Evolutionary conservation across 92 coral and sea anemone genomes (phyloP), one percentile per base, ranked within the genome.

Genomic region (Parazoanthus darwini): DNA sequence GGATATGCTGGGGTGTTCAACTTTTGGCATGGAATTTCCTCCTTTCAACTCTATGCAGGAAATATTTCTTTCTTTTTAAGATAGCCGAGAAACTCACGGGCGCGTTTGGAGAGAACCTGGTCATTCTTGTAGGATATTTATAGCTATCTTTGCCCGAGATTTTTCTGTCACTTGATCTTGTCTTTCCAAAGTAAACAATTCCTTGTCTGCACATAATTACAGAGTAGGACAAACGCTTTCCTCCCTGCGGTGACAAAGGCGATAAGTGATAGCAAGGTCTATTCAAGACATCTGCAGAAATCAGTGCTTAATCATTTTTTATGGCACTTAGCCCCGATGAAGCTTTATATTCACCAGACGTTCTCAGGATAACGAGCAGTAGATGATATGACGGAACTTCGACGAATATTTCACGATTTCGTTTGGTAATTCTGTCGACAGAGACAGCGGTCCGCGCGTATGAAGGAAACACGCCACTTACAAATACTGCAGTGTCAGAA

Each of bases 141-240:
- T 37, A 70, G 79, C 15, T 13, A 43, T 70, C 39, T 84, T 51
- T 84, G 43, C 77, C 78, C 44, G n/a, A 73, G 78, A 43, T 26
- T 84, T 84, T 70, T 71, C 43, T 84, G 87, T 84, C 87, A 84
- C 87, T 84, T 72, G 87, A 84, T 84, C 87, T 84, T 72, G 79
- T 68, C 79, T 71, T 51, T 71, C 79, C 44, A 44, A 84, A 84
- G 87, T 84, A 84, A 84, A 84, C 87, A 84, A 72, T 72, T 33
- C 75, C 67, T 18, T 84, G 87, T 84, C 87, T 84, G 87, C 87
- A 84, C 87, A 71, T 84, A 84, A 84, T 84, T 84, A 84, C 66
- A 29, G 78, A 6, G 43, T 46, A 36, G 67, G 78, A 6, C 72
- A 80, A 70, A 66, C 76, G 86, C 86, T 82, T 15, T 67, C 78